Evolutionary conservation across 2,113 vertebrate species (phyloP), one percentile per base, ranked within the genome.

Genomic region (Ginglymostoma cirratum): DNA sequence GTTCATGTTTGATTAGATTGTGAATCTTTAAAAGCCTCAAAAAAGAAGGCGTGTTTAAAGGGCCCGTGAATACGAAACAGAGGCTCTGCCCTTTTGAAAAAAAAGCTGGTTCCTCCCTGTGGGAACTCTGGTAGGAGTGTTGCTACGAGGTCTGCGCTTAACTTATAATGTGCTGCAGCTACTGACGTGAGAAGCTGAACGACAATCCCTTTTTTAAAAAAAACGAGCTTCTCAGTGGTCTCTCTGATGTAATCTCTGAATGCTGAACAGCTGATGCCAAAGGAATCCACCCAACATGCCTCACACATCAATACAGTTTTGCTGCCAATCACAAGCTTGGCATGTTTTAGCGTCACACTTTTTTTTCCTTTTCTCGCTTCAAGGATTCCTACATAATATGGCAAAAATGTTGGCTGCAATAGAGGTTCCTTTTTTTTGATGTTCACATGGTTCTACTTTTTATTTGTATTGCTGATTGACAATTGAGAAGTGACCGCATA

Each of bases 1-100:
- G 30, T 15, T n/a, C 52, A 55, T 90, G 87, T 90, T 90, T 90
- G 45, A 65, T 78, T 76, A 24, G 38, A 19, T 19, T 14, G 55
- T 34, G 72, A 95, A 38, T 48, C 96, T 96, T 94, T 95, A 55
- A 92, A 76, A 96, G 42, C 80, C 96, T 93, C 61, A 38, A 61
- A 66, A 38, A 93, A 27, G 65, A 66, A 93, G 87, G 61, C 89
- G 89, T 93, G 89, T 93, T 93, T 93, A 93, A 93, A 93, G 61
- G n/a, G 89, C 34, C 89, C n/a, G 89, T 38, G 61, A 38, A 38
- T 67, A 10, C 61, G 95, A 86, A 67, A 80, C 45, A 65, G 30
- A 89, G 83, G 24, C 24, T 19, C 66, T 87, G 61, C 87, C 87
- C 86, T 55, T 90, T 61, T 90, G 24, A 52, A 65, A 90, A 85